Evolutionary conservation across 2,888 invertebrate species (phyloP), one percentile per base, ranked within the genome.

Genomic region (Eulithis prunata): DNA sequence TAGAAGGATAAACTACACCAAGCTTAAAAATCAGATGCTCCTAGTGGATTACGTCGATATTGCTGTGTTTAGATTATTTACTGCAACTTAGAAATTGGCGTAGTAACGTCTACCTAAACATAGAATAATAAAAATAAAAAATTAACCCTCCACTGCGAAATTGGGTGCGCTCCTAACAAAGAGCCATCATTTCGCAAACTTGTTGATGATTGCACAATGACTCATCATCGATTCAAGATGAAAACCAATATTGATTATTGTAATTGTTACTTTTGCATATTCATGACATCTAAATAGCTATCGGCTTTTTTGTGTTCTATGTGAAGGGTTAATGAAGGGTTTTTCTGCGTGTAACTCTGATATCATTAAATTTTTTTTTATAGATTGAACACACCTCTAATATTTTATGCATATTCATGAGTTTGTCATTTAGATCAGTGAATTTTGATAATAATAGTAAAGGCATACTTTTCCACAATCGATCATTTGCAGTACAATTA

Each of bases 181-280:
- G 32, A 58, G 14, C 62, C 38, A 60, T 43, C 51, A 57, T 56
- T 64, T 68, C 63, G 12, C 55, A 45, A 45, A 57, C 59, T 45
- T 58, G 58, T 69, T 86, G 85, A 90, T 85, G 84, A 81, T 73
- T 41, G 58, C 46, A 28, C 52, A 66, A 81, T 91, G 91, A 92
- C 82, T 85, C 72, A 66, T 73, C 86, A 69, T 73, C 77, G 83
- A 69, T 28, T 81, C 69, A 76, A 85, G 80, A 86, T 84, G 81
- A 82, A 83, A 83, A 75, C 80, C 78, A 81, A 86, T 86, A 90
- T 90, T 87, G 86, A 89, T 88, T 81, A 78, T 75, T 71, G 66
- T 89, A 84, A 88, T 91, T 90, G 89, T 90, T 81, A 83, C 81
- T 87, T 89, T 86, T 91, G 90, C 86, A 92, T 92, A 92, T 92